Conservation (phyloP, 2,797 vertebrate genomes). For the Mus spretus region DNA sequence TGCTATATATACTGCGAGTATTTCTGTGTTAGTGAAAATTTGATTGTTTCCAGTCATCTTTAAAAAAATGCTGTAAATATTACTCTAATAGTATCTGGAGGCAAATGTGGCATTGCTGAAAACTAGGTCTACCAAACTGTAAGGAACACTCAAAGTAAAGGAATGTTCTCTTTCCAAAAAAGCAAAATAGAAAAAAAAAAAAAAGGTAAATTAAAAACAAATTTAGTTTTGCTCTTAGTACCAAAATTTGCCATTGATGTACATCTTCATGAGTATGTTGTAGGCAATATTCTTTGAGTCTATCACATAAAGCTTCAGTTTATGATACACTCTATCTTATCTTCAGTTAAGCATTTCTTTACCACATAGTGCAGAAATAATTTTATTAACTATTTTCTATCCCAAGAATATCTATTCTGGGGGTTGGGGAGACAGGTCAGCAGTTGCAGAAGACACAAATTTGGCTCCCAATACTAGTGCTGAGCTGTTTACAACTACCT, state of each 20-base stretch:
- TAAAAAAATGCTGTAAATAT: conserved; percentile 31
- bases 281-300: conserved; percentile 8
- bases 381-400: background rate
- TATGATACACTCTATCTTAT: background rate
- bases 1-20: background rate
- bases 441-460: background rate
- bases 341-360: conserved; percentile 39
- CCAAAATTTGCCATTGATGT: background rate
- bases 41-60: conserved; percentile 10
- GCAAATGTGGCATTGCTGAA: background rate
- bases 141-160: background rate
- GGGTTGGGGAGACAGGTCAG: background rate
- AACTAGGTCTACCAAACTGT: background rate
- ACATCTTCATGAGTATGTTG: background rate
- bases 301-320: background rate
- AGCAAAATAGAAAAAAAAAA: background rate
- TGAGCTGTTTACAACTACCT: background rate
- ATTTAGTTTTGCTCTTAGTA: background rate
- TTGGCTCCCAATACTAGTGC: background rate
- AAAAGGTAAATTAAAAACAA: background rate
- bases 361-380: conserved; percentile 32
- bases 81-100: conserved; percentile 1
- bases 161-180: background rate
- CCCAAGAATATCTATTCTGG: background rate
- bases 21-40: conserved; percentile 23